Evolutionary conservation across 2,797 vertebrate species (phyloP).

Genomic region (Sebastes jordani): DNA sequence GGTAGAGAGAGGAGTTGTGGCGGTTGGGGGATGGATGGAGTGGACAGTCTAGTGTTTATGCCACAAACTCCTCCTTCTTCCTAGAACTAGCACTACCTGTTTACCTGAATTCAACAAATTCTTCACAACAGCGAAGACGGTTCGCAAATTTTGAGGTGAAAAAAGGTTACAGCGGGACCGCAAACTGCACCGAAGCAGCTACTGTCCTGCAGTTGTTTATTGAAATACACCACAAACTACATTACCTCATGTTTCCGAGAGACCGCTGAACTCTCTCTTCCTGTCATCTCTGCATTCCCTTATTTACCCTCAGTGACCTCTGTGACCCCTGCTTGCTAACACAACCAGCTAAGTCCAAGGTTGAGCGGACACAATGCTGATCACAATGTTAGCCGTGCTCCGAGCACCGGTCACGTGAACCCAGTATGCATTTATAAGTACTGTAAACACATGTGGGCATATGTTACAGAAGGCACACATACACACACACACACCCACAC

Average conservation of each 20-base stretch:
- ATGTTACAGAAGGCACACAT: conserved; percentile 6
- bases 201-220: neutral
- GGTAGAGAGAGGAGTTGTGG: neutral
- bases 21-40: neutral
- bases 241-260: neutral
- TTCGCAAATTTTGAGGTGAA: neutral
- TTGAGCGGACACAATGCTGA: conserved; percentile 38
- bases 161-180: neutral
- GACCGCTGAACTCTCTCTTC: conserved; percentile 1
- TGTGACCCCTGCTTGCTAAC: conserved; percentile 39
- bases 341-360: conserved; percentile 58
- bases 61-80: neutral
- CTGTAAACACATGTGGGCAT: conserved; percentile 33
- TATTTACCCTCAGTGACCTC: conserved; percentile 61
- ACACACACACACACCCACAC: neutral
- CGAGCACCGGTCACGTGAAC: conserved; percentile 27
- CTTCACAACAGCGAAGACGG: neutral
- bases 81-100: conserved; percentile 15
- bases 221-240: neutral
- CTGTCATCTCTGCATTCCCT: conserved; percentile 37
- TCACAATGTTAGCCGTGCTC: conserved; percentile 3
- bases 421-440: neutral
- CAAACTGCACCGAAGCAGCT: neutral
- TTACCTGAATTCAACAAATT: conserved; percentile 4
- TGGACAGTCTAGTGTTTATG: neutral